phyloP scores from a whole-genome alignment of 2,888 invertebrate species.

The Leptopilina drosophilae region DNA sequence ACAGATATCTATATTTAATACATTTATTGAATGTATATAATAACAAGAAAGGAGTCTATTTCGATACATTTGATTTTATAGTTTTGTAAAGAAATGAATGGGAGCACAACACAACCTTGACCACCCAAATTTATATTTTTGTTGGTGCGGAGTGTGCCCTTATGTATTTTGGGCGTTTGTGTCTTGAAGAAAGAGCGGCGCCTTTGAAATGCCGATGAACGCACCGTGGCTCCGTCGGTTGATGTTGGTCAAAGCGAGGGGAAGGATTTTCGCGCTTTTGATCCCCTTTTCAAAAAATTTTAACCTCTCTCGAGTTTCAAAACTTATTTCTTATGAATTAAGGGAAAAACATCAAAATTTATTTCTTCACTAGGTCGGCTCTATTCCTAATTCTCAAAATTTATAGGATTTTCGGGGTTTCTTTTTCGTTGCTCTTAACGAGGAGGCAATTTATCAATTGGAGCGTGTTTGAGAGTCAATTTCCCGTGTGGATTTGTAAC shows the following conservation, averaged over 20 bases:
- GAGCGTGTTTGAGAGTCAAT: constrained; percentile 53
- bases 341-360: constrained; percentile 33
- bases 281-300: constrained; percentile 52
- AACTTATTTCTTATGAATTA: constrained; percentile 46
- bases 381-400: constrained; percentile 35
- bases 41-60: neutral
- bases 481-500: constrained; percentile 42
- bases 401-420: neutral
- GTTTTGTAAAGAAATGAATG: constrained; percentile 26
- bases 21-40: neutral
- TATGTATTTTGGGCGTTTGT: constrained; percentile 51
- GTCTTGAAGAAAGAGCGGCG: constrained; percentile 49
- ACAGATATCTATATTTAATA: neutral
- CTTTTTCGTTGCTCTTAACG: neutral
- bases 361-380: neutral
- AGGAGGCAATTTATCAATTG: constrained; percentile 49
- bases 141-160: constrained; percentile 53
- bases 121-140: constrained; percentile 50
- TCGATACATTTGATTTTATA: constrained; percentile 5
- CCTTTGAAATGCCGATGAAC: constrained; percentile 65
- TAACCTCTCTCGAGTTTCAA: constrained; percentile 50
- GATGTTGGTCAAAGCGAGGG: constrained; percentile 54
- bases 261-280: constrained; percentile 75
- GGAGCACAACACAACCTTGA: constrained; percentile 48
- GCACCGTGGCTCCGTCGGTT: constrained; percentile 63